phyloP scores from a whole-genome alignment of 2,888 invertebrate genomes.

The Leucophora obtusa region DNA sequence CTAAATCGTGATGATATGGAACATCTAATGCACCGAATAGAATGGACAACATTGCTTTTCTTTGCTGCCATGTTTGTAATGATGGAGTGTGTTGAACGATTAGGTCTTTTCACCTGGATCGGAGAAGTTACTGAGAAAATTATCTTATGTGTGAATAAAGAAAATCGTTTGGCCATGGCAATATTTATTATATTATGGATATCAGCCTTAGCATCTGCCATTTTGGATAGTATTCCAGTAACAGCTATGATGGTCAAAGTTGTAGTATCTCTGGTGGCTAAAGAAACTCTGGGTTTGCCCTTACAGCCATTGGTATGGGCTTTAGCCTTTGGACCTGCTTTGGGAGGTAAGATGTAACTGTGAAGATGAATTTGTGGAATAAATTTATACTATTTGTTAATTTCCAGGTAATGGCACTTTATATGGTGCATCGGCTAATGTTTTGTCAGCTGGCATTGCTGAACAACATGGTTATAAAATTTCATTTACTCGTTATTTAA shows the following conservation, averaged over 20 bases:
- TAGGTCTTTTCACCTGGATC: conserved; percentile 90
- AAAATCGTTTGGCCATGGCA: conserved; percentile 84
- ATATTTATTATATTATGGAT: conserved; percentile 90
- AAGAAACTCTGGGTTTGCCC: conserved; percentile 84
- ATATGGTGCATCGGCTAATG: conserved; percentile 94
- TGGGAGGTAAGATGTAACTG: conserved; percentile 83
- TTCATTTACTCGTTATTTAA: conserved; percentile 90
- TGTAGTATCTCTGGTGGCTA: conserved; percentile 85
- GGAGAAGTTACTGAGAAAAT: conserved; percentile 85
- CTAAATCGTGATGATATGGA: conserved; percentile 82
- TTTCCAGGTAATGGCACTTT: conserved; percentile 90
- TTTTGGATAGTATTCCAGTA: conserved; percentile 94
- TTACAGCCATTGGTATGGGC: conserved; percentile 91
- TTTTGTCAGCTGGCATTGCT: conserved; percentile 93
- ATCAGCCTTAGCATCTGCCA: conserved; percentile 91
- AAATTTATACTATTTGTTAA: neutral
- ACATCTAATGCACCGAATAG: conserved; percentile 76
- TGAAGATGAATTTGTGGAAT: neutral
- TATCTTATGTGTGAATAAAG: conserved; percentile 83
- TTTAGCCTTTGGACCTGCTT: conserved; percentile 90
- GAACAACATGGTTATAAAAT: conserved; percentile 94
- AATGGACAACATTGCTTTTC: conserved; percentile 78
- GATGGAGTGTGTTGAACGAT: conserved; percentile 84
- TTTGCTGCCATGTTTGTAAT: conserved; percentile 79
- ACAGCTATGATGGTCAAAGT: conserved; percentile 95